Base-by-base conservation (phyloP, 1,140 invertebrate genomes). In the Cyphomyrmex costatus region DNA sequence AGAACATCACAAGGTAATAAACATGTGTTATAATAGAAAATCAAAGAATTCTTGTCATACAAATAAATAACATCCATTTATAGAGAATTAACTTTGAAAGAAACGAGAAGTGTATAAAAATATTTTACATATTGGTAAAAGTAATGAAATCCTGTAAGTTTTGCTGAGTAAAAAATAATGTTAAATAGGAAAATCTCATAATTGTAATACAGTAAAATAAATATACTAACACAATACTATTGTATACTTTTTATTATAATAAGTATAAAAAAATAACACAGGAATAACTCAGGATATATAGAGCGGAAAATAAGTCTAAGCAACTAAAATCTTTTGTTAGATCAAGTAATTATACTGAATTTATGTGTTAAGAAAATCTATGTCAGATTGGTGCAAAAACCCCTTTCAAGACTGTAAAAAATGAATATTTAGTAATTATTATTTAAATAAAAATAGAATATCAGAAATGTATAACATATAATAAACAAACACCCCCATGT, bases 1-100 rank as follows among this genome's bases (percentile, higher is more conserved):
- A 21, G 24, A 14, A 74, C 66, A 60, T 73, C 36, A 73, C 53
- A 74, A 33, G 27, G 27, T 61, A 83, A 74, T 73, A 83, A 83
- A 83, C 24, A 83, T 83, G 30, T 42, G 16, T 21, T 42, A 46
- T 24, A 33, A 73, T 53, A 63, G 36, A 63, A 46, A 63, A 27
- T 36, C 46, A 33, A 27, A 33, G 65, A 7, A 7, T 51, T 2
- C 49, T 14, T 21, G 16, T 27, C 65, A 27, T 16, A 68, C 12
- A 27, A 68, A 46, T 46, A 66, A 78, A 10, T 14, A n/a, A 10
- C 7, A 6, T 66, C 4, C 7, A 24, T 70, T 36, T 42, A 5
- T 27, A 56, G 70, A 10, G 12, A 8, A 53, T 8, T 70, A 42
- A 79, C 33, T 68, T 53, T 56, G 4, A 27, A 68, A 2, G 24